Base-by-base conservation (phyloP, 2,888 invertebrate species). In the Cremastinae sp. region DNA sequence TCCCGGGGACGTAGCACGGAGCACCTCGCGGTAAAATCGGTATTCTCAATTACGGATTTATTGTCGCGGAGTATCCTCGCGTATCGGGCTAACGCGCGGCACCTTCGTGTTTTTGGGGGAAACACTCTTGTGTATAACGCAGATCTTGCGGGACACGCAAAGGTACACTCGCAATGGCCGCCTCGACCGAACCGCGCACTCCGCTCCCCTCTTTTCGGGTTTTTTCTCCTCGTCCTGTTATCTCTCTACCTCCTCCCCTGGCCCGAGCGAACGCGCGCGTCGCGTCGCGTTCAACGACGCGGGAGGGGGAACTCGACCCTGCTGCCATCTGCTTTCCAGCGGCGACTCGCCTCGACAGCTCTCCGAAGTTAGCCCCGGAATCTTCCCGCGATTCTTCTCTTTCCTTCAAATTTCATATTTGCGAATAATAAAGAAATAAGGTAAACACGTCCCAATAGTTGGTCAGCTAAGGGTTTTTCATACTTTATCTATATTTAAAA, bases 111-210 rank as follows among this genome's bases (percentile, higher is more conserved):
- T 41, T 62, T 62, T 56, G 41, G 34, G 18, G 28, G 54, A 62
- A n/a, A 49, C 81, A 80, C 82, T 82, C 81, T 79, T 65, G 64
- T 16, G 43, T 28, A 34, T 53, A 18, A 84, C 84, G 84, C 85
- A 83, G 82, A 80, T 84, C 78, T 61, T 59, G 84, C 82, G 81
- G 74, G 85, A 84, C 70, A 61, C 70, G 53, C 59, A 61, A 70
- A 84, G 82, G 83, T 85, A 86, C 16, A 61, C 83, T 84, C 84
- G 83, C 85, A 87, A 87, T 86, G 87, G 86, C 86, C 82, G 86
- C 84, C 84, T 82, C 84, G 84, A 84, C 79, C 76, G 51, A 83
- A 85, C 84, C 85, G 85, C 85, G 83, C 82, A 80, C 79, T 80
- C 78, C 79, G 71, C 80, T 76, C 78, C 75, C 79, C 79, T 76